A percentile compares a stretch with the other conserved stretches of the same genome.
These are phyloP conservation scores for human DNA, from an alignment of 2,113 vertebrate species.

Conservation along the genomic window DNA sequence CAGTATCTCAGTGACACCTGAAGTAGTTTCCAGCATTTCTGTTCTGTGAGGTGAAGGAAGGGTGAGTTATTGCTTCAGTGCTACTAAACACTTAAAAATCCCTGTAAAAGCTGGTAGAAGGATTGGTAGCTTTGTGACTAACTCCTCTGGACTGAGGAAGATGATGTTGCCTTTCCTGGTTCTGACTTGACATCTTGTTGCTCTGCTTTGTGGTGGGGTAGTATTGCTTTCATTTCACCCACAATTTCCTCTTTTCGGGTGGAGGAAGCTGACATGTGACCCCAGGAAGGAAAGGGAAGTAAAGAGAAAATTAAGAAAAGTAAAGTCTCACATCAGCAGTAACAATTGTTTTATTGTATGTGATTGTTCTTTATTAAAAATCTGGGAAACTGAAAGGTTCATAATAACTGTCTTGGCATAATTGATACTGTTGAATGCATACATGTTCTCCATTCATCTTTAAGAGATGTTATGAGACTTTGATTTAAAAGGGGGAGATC, in stretches of 20 bases:
- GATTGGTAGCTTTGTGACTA: background rate
- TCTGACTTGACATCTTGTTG: background rate
- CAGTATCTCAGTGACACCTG: background rate
- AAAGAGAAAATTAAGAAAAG: slow-evolving; percentile 14
- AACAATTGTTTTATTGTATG: background rate
- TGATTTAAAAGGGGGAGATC: background rate
- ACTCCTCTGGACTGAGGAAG: background rate
- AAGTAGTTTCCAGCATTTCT: slow-evolving; percentile 20
- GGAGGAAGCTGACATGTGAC: slow-evolving; percentile 6
- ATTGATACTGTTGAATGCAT: slow-evolving; percentile 21
- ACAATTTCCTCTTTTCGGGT: slow-evolving; percentile 34
- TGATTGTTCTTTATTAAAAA: background rate
- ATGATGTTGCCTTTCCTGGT: slow-evolving; percentile 20
- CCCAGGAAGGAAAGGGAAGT: slow-evolving; percentile 16
- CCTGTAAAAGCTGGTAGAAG: background rate
- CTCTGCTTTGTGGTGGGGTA: background rate
- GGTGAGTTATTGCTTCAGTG: background rate
- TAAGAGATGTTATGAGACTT: background rate
- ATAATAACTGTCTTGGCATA: background rate
- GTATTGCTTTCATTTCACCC: background rate
- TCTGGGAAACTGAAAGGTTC: background rate
- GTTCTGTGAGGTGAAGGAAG: slow-evolving; percentile 5
- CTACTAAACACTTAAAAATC: slow-evolving; percentile 2
- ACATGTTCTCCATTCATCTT: background rate
- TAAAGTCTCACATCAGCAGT: background rate